A percentile compares a stretch with the other conserved stretches of the same genome.
Conservation (phyloP, 2,113 vertebrate genomes). For the human region GRCh38 chr1:10164501-10165000, state of each 20-base stretch:
- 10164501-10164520: rapidly evolving
- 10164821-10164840: neutral
- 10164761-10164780: neutral
- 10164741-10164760: neutral
- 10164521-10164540: neutral
- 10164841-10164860: neutral
- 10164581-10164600: neutral
- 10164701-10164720: neutral
- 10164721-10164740: neutral
- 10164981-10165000: neutral
- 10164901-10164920: neutral
- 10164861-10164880: neutral
- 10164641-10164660: neutral
- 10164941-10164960: neutral
- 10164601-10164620: neutral
- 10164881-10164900: neutral
- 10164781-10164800: neutral
- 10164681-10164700: neutral
- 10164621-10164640: neutral
- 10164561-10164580: neutral
- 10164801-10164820: neutral
- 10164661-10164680: neutral
- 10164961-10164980: rapidly evolving
- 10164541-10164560: neutral
- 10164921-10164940: neutral